These are phyloP conservation scores for Brachionus koreanus DNA, from an alignment of 1,140 invertebrate genomes.

Conservation along the genomic window DNA sequence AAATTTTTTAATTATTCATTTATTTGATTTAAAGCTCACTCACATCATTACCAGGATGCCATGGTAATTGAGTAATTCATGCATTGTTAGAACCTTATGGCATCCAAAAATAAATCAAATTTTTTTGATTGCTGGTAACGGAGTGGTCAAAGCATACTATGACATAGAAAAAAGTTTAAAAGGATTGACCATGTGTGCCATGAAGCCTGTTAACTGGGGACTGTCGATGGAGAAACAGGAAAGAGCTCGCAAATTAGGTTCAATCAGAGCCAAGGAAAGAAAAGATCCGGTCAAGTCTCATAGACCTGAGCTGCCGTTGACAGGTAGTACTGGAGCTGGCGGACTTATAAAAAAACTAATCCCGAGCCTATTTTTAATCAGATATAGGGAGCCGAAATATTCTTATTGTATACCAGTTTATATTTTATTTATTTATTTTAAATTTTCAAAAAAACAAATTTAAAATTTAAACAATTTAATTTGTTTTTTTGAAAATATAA, in stretches of 20 bases:
- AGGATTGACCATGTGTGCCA: constrained; percentile 70
- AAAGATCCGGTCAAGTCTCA: too few species aligned
- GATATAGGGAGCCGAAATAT: neutral
- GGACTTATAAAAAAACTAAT: constrained; percentile 75
- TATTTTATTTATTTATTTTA: too few species aligned
- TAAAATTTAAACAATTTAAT: too few species aligned
- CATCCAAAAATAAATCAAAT: too few species aligned
- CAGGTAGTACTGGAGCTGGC: constrained; percentile 73
- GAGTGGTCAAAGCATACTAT: constrained; percentile 82
- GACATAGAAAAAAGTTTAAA: constrained; percentile 74
- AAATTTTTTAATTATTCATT: too few species aligned
- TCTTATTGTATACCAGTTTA: too few species aligned
- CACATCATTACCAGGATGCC: too few species aligned
- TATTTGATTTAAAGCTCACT: too few species aligned
- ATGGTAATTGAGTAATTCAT: constrained; percentile 47
- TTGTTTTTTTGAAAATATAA: too few species aligned
- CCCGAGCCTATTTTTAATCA: constrained; percentile 69
- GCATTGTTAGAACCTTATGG: constrained; percentile 78
- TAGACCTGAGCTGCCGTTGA: constrained; percentile 90
- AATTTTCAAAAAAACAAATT: too few species aligned
- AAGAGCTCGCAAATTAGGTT: constrained; percentile 72
- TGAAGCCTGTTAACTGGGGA: constrained; percentile 67
- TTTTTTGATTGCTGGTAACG: constrained; percentile 85
- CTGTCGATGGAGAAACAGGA: constrained; percentile 90
- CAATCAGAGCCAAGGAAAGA: too few species aligned